Conservation (phyloP, 2,797 vertebrate genomes). For the Sebastes baramenuke region DNA sequence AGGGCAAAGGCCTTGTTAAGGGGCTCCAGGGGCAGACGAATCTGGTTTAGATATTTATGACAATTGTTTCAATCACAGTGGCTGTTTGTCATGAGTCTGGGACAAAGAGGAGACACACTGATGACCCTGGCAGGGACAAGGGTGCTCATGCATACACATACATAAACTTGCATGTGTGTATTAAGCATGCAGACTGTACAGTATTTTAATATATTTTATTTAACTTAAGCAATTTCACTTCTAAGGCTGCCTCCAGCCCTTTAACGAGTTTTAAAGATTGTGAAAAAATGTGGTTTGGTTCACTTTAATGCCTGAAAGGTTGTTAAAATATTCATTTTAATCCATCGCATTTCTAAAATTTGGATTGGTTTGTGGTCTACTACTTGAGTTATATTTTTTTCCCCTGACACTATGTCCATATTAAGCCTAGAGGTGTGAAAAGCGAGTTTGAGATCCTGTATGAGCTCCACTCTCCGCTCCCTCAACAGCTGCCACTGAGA, state of each 20-base stretch:
- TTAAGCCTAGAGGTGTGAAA: slow-evolving; percentile 1
- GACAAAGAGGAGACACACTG: background rate
- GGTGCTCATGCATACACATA: background rate
- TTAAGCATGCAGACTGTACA: background rate
- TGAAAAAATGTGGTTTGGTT: slow-evolving; percentile 15
- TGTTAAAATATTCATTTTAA: slow-evolving; percentile 33
- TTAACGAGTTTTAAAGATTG: background rate
- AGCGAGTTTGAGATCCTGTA: background rate
- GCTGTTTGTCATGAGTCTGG: slow-evolving; percentile 50
- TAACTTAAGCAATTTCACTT: background rate
- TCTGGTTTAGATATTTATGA: slow-evolving; percentile 59
- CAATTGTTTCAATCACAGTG: slow-evolving; percentile 59
- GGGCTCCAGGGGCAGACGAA: slow-evolving; percentile 37
- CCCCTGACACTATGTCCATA: background rate
- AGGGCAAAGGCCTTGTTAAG: slow-evolving; percentile 68
- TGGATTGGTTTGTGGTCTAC: background rate
- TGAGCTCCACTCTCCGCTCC: slow-evolving; percentile 2
- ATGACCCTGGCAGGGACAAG: slow-evolving; percentile 5
- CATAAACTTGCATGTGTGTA: background rate
- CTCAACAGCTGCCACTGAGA: slow-evolving; percentile 40
- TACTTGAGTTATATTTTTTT: background rate
- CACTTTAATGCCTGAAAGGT: background rate
- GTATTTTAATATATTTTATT: background rate
- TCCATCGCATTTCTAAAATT: slow-evolving; percentile 13
- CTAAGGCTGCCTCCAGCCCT: background rate